These are phyloP conservation scores for Caenorhabditis japonica DNA, from an alignment of 2,888 invertebrate genomes.

Conservation along the genomic window DNA sequence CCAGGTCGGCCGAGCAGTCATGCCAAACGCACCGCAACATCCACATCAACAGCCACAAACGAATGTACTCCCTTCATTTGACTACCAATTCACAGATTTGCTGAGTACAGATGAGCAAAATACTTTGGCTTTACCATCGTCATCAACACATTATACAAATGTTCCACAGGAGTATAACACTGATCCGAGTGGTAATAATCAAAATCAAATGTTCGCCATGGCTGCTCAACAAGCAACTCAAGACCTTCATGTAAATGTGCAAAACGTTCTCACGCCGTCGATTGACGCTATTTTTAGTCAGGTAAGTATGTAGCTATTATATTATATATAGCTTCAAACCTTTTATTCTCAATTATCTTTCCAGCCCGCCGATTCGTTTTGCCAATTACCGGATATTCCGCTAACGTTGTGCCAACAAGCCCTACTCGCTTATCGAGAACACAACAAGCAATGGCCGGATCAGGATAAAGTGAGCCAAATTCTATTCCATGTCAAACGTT, in stretches of 20 bases:
- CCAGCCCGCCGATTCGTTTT: constrained; percentile 32
- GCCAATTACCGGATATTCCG: constrained; percentile 39
- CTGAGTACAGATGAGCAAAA: constrained; percentile 33
- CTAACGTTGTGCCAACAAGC: constrained; percentile 60
- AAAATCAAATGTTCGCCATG: constrained; percentile 43
- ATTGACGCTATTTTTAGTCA: constrained; percentile 48
- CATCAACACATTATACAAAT: constrained; percentile 10
- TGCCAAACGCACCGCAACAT: constrained; percentile 21
- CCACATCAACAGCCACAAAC: not conserved
- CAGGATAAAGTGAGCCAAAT: constrained; percentile 36
- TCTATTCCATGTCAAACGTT: not conserved
- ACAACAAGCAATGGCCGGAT: constrained; percentile 58
- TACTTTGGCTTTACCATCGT: constrained; percentile 12
- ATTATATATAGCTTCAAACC: too few species aligned
- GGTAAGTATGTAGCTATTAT: constrained; percentile 9
- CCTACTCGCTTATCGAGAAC: constrained; percentile 54
- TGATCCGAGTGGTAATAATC: constrained; percentile 7
- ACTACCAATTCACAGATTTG: constrained; percentile 45
- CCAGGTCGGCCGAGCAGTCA: constrained; percentile 44
- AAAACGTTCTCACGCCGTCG: constrained; percentile 39
- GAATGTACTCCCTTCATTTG: constrained; percentile 10
- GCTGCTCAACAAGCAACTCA: constrained; percentile 54
- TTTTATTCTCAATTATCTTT: not conserved
- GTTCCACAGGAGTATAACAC: constrained; percentile 19
- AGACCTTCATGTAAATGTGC: constrained; percentile 53